A percentile compares a stretch with the other conserved stretches of the same genome.
phyloP scores from a whole-genome alignment of 2,113 vertebrate species.

The Danionella cerebrum region DNA sequence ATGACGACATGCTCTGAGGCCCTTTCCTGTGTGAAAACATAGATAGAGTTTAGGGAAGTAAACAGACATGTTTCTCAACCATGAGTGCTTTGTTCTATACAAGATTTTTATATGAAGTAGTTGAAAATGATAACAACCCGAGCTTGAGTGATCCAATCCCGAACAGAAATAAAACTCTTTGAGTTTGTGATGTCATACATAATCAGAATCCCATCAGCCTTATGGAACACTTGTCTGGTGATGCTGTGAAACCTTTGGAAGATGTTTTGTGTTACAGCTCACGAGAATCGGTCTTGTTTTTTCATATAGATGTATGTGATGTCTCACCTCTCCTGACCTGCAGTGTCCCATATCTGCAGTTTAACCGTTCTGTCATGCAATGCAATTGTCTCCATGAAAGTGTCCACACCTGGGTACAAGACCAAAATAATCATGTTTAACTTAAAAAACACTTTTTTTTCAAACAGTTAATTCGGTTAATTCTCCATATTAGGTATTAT shows the following conservation, averaged over 20 bases:
- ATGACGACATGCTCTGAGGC: conserved; percentile 56
- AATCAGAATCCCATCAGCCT: conserved; percentile 79
- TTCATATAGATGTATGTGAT: background rate
- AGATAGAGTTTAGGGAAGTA: background rate
- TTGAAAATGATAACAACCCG: conserved; percentile 62
- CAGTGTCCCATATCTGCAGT: conserved; percentile 89
- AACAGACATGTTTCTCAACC: background rate
- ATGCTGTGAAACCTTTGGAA: conserved; percentile 79
- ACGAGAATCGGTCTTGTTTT: background rate
- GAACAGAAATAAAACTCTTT: conserved; percentile 68
- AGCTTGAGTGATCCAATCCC: conserved; percentile 80
- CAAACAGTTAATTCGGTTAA: too few species aligned
- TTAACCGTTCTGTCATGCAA: conserved; percentile 70
- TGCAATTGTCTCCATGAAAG: conserved; percentile 66
- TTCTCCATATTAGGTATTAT: too few species aligned
- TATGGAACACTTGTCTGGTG: conserved; percentile 79
- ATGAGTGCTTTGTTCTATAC: background rate
- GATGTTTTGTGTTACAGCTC: background rate
- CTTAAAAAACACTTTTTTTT: background rate
- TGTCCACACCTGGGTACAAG: conserved; percentile 75
- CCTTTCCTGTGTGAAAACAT: conserved; percentile 61
- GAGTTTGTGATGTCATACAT: conserved; percentile 86
- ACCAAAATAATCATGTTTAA: background rate
- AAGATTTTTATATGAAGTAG: background rate
- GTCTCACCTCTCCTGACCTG: conserved; percentile 86